These are phyloP conservation scores for Oegoconia quadripuncta DNA, from an alignment of 2,888 invertebrate species.

Conservation along the genomic window DNA sequence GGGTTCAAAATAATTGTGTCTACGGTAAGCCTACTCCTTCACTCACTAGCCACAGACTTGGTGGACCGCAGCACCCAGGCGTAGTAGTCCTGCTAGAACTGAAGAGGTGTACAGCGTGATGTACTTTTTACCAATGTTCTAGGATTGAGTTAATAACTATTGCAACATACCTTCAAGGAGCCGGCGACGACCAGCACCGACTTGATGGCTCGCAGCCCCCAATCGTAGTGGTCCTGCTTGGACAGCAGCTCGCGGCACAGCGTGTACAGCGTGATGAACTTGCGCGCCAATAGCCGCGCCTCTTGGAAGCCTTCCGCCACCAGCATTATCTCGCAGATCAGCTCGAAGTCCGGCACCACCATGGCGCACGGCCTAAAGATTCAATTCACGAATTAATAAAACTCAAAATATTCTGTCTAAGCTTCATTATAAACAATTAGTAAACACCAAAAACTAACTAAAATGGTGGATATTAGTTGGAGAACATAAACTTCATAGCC, in stretches of 20 bases:
- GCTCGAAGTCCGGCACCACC: constrained; percentile 97
- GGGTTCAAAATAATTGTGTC: neutral
- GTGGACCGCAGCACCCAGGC: no score
- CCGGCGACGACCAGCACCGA: constrained; percentile 97
- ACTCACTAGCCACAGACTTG: no score
- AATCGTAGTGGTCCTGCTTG: constrained; percentile 97
- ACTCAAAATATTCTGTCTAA: no score
- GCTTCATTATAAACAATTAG: no score
- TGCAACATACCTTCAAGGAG: constrained; percentile 83
- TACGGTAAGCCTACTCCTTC: no score
- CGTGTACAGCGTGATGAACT: constrained; percentile 96
- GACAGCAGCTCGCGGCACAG: constrained; percentile 93
- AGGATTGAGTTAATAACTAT: constrained; percentile 3
- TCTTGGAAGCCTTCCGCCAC: constrained; percentile 97
- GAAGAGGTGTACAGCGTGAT: no score
- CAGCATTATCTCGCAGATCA: constrained; percentile 98
- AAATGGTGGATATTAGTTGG: no score
- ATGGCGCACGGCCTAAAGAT: constrained; percentile 92
- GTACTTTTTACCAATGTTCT: no score
- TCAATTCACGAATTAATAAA: neutral
- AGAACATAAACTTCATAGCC: no score
- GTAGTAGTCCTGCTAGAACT: no score
- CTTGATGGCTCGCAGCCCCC: constrained; percentile 97
- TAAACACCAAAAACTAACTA: no score
- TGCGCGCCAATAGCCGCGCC: constrained; percentile 91